A percentile compares a stretch with the other conserved stretches of the same genome.
Evolutionary conservation across 2,888 invertebrate genomes (phyloP).

Genomic region (Tanypteryx hageni): DNA sequence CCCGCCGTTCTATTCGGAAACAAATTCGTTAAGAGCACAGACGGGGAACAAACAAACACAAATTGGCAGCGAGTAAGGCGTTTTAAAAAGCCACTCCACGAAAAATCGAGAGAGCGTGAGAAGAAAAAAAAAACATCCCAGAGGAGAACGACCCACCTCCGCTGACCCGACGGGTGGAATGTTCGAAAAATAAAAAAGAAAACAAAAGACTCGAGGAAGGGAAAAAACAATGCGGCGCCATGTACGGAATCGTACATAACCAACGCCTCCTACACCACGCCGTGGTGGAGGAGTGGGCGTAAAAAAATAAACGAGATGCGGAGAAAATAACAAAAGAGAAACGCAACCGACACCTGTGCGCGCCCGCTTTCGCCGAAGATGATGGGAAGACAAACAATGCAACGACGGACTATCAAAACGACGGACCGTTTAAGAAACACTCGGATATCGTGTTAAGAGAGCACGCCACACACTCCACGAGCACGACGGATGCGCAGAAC

Average conservation of each 20-base stretch:
- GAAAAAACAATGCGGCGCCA: background rate
- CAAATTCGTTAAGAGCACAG: background rate
- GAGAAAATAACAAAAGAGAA: background rate
- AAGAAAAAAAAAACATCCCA: background rate
- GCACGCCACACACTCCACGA: too few relatives aligned
- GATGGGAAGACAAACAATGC: background rate
- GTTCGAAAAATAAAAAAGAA: background rate
- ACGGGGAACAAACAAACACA: background rate
- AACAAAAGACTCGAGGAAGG: background rate
- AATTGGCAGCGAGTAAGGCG: background rate
- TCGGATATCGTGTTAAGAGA: too few relatives aligned
- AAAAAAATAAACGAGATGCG: background rate
- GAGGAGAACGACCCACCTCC: background rate
- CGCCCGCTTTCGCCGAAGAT: background rate
- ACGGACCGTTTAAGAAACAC: too few relatives aligned
- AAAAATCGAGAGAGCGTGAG: slow-evolving; percentile 6
- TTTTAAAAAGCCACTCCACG: background rate
- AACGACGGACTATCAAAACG: too few relatives aligned
- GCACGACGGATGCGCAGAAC: background rate
- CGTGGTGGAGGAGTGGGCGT: background rate
- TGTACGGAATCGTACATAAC: background rate
- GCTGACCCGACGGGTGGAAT: background rate
- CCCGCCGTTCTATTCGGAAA: background rate
- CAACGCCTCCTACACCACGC: too few relatives aligned
- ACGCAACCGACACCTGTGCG: background rate